Evolutionary conservation across 2,797 vertebrate species (phyloP).

Genomic region (Petrocephalus sullivani): DNA sequence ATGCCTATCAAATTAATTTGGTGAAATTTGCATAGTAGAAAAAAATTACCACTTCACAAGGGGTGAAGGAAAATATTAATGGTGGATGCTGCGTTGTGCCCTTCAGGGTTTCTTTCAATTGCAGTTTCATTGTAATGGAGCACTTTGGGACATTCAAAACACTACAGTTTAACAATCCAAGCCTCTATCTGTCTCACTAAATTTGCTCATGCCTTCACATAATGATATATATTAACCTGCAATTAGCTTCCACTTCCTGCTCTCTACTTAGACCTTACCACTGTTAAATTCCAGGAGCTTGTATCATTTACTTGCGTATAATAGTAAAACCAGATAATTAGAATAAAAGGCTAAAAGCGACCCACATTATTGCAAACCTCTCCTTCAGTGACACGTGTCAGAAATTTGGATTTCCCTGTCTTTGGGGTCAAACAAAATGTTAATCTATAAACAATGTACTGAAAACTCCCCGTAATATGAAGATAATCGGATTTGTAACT

Average conservation of each 20-base stretch:
- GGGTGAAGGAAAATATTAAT: conserved; percentile 21
- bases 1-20: conserved; percentile 78
- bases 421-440: not conserved
- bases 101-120: conserved; percentile 14
- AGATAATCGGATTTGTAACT: not conserved
- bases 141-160: not conserved
- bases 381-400: not conserved
- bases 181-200: conserved; percentile 5
- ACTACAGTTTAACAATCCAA: conserved; percentile 11
- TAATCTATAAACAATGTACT: not conserved
- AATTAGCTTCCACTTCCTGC: not conserved
- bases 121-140: not conserved
- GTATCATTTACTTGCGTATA: conserved; percentile 9
- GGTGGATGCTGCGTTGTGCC: not conserved
- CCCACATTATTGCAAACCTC: not conserved
- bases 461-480: not conserved
- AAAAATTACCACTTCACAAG: conserved; percentile 33
- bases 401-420: not conserved
- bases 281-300: conserved; percentile 8
- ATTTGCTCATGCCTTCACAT: not conserved
- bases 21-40: conserved; percentile 50
- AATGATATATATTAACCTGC: conserved; percentile 5
- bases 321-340: conserved; percentile 1
- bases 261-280: conserved; percentile 10
- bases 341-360: conserved; percentile 10